Evolutionary conservation across 2,113 vertebrate species (phyloP), one percentile per base, ranked within the genome.

Genomic region (Gasterosteus aculeatus): DNA sequence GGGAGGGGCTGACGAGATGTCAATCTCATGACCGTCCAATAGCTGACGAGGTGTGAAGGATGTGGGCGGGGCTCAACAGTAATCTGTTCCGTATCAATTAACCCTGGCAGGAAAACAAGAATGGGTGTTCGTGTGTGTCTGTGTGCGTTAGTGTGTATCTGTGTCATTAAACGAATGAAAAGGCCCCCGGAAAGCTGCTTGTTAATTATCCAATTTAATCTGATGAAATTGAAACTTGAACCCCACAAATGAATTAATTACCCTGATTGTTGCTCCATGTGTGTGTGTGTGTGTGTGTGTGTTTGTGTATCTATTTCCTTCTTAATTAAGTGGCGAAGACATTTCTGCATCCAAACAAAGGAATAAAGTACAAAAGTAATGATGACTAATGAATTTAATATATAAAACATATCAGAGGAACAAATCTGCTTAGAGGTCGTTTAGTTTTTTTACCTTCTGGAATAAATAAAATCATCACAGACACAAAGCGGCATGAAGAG

Each of bases 201-300:
- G 89, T 92, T 93, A 92, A 94, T 93, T 91, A 94, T 92, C 87
- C 79, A 87, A 86, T 93, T 91, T 90, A 85, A 85, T 78, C 76
- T 84, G 87, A 91, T 93, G 89, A 86, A 89, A 91, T 88, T 86
- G 88, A 88, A 93, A 92, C 83, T 88, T 90, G 89, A 92, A 89
- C 89, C 86, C 80, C 81, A 81, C 82, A 87, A 89, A 91, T 85
- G 60, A 88, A 91, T 93, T 88, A 88, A 93, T 93, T 89, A 91
- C 78, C 69, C 81, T 85, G 84, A 84, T 83, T 86, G 77, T 82
- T 80, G 64, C 63, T n/a, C 58, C 6, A n/a, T 70, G 8, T 72
- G 58, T 72, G 68, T 81, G 63, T 69, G 62, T 49, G 41, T 72
- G 69, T 71, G 41, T 42, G 33, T 35, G 11, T 69, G 54, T 53